Evolutionary conservation across 2,113 vertebrate genomes (phyloP), one percentile per base, ranked within the genome.

Genomic region (Riparia riparia): DNA sequence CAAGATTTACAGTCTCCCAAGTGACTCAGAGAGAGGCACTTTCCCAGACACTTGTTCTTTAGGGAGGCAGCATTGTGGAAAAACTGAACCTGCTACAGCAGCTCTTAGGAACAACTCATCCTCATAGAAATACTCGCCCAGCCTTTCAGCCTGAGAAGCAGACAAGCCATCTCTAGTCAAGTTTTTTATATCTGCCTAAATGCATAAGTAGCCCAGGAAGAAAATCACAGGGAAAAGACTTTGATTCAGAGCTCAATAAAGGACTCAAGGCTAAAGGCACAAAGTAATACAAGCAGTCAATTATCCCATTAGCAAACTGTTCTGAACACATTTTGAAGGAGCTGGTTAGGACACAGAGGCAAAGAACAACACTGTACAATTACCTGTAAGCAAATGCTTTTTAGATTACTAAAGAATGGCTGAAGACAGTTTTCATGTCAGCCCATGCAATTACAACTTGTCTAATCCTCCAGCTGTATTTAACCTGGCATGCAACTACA

Each of bases 211-310:
- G 11, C 39, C 37, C 12, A 11, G n/a, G 24, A 65, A 68, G 17
- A 88, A 82, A 70, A 58, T 3, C 0, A 7, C 15, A n/a, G 42
- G 39, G 26, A 54, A n/a, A 71, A 71, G 15, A 53, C 57, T n/a
- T 29, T 0, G 20, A 39, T 71, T 54, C 0, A 0, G 64, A 51
- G 13, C 31, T 34, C 4, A 1, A 6, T 31, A 49, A 39, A 63
- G 49, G 57, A 39, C 45, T 68, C 42, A 15, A 60, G 71, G 41
- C 49, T 22, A 57, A 51, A 64, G 39, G 31, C 21, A 61, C 31
- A 22, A n/a, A 64, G 21, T 34, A 7, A 49, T 3, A 49, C 26
- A 21, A 14, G 28, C 9, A 24, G 47, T 47, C 41, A 42, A 56
- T 29, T 63, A 70, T 51, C 13, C 14, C 44, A 13, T 45, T 73